Evolutionary conservation across 1,140 invertebrate species (phyloP), one percentile per base, ranked within the genome.

Genomic region (Panagrolaimus sp.): DNA sequence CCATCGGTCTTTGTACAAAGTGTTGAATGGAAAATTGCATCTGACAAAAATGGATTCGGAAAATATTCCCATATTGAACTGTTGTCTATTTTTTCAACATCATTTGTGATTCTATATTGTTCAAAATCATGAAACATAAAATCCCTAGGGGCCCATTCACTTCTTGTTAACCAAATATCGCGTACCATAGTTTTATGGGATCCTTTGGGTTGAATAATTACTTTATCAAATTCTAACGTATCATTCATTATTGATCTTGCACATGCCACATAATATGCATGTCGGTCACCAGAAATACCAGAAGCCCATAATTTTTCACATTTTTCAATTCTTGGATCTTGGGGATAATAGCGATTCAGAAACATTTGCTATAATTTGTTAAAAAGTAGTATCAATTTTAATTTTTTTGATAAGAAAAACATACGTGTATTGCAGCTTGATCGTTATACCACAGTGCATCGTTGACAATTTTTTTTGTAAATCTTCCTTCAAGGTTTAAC

Each of bases 401-500:
- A 17, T 70, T 21, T 55, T 4, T 38, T 2, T 7, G 32, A 38
- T 38, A 38, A 38, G 7, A 4, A 4, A 4, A 38, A n/a, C n/a
- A 63, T 32, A 75, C 74, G 43, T 75, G 74, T 5, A 76, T 70
- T 2, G 73, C 73, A 15, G 73, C 74, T 26, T 76, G 76, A 52
- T 76, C 74, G 28, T 73, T 76, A 63, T 70, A 73, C 38, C 75
- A n/a, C n/a, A n/a, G n/a, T n/a, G n/a, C n/a, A n/a, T n/a, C n/a
- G n/a, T n/a, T n/a, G n/a, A n/a, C 73, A 47, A 75, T 68, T 5
- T 70, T 70, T 5, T 65, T 45, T 0, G 73, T 73, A 14, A 75
- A 47, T 46, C 15, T 43, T 43, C 28, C 55, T 17, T 72, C 70
- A 44, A 66, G 71, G 21, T 72, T 65, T 7, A 73, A 73, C 74